A percentile compares a stretch with the other conserved stretches of the same genome.
Evolutionary conservation across 2,888 invertebrate genomes (phyloP).

Genomic region (Microctonus hyperodae): DNA sequence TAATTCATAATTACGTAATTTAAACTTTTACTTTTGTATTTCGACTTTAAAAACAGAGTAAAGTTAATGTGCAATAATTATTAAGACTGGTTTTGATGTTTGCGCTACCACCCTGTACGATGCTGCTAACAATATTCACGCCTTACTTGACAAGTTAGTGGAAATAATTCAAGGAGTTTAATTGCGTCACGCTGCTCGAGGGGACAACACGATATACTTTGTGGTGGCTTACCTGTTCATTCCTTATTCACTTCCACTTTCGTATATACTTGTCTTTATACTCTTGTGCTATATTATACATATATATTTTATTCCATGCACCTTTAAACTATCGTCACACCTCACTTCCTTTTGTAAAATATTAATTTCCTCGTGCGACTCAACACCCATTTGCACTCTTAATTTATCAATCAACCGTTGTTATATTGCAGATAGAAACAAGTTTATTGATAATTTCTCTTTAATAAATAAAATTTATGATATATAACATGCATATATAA

Average conservation of each 20-base stretch:
- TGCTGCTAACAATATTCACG: constrained; percentile 53
- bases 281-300: constrained; percentile 43
- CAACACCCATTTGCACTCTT: background rate
- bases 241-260: background rate
- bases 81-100: constrained; percentile 49
- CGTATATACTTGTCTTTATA: constrained; percentile 14
- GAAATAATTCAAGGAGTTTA: constrained; percentile 57
- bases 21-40: background rate
- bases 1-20: background rate
- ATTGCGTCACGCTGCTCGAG: constrained; percentile 50
- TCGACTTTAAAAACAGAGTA: background rate
- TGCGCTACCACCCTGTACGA: constrained; percentile 37
- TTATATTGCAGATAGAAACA: background rate
- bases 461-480: too few relatives aligned
- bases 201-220: constrained; percentile 27
- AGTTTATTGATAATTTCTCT: too few relatives aligned
- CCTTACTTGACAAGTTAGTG: constrained; percentile 50
- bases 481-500: background rate
- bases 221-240: background rate
- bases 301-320: background rate
- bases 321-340: background rate
- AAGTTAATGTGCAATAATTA: constrained; percentile 38
- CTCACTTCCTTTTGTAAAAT: background rate
- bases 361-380: constrained; percentile 6
- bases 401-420: constrained; percentile 13